Base-by-base conservation (phyloP, 1,140 invertebrate species). In the Protaetia brevitarsis region DNA sequence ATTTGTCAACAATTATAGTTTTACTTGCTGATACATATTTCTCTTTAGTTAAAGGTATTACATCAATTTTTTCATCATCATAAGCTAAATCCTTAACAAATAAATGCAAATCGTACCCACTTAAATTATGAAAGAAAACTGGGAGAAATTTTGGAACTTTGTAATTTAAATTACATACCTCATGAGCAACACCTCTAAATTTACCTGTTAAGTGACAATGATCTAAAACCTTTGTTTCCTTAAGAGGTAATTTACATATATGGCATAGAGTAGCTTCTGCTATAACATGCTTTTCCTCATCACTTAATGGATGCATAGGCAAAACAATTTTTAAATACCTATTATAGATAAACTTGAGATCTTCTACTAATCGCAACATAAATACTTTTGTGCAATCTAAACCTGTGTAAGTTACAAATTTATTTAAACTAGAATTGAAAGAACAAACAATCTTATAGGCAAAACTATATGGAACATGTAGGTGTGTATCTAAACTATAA, bases 71-170 rank as follows among this genome's bases (percentile, higher is more conserved):
- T 41, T 41, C 37, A 2, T 16, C 37, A 11, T 6, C 37, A 13
- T 6, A n/a, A 11, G 37, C 37, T 21, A 57, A 8, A 13, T 66
- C 68, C 68, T 75, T 69, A 7, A 80, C 75, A 34, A 79, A 69
- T 1, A 79, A 62, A 68, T 79, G 78, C 23, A 66, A 26, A 69
- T 81, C 75, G 72, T 79, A 81, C 0, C 71, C 73, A n/a, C 36
- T 59, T 8, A 81, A 67, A 72, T 80, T 81, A 66, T 81, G 79
- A 64, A 81, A 77, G 62, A 79, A 66, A 13, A 80, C 67, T n/a
- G 8, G 79, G 76, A 63, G 78, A 45, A 45, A 72, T 67, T 28
- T 71, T 65, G 28, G 68, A 56, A 27, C 68, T 34, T 71, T 73
- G 66, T 67, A 69, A 75, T 34, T 75, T 69, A 13, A n/a, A 5